Evolutionary conservation across 2,797 vertebrate species (phyloP), one percentile per base, ranked within the genome.

Genomic region (Momotus momota): DNA sequence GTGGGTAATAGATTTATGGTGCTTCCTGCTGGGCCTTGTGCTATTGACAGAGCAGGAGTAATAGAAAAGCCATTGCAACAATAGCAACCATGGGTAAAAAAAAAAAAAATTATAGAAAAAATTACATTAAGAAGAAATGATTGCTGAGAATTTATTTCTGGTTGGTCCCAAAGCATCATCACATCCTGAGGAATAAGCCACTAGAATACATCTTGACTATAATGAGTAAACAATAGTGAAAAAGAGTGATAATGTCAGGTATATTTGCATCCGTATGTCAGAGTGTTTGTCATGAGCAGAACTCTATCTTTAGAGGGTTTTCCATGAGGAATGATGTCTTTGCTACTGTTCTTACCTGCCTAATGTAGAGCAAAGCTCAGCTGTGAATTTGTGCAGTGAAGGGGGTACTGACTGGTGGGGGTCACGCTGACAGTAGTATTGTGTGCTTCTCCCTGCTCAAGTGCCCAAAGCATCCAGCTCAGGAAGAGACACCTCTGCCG

Each of bases 401-500:
- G 54, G 31, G 43, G 43, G 25, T 21, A 3, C n/a, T 3, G 14
- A 3, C 5, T 4, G 13, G 9, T 5, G 8, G 20, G 31, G 6
- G 26, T 29, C 29, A 5, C 9, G 0, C 26, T 7, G 49, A 23
- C n/a, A 15, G 16, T 4, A 2, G 38, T 7, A 7, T 35, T 1
- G 0, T 2, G 35, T 8, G 1, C 29, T 17, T 40, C 23, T 70
- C 33, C 60, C 33, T 14, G 1, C 45, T 13, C 12, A 4, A 33
- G n/a, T 22, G 43, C 20, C 41, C 9, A 12, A 38, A 22, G 17
- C 31, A 6, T 9, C 12, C 6, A 5, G 5, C 22, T 19, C 2
- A 0, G 58, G 72, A 25, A 18, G 12, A 21, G 31, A 15, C 46
- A 66, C 35, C 41, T 43, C 79, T 29, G 40, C 51, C 20, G n/a